phyloP scores from a whole-genome alignment of 2,797 vertebrate genomes.

The Coranthus polyacanthus region DNA sequence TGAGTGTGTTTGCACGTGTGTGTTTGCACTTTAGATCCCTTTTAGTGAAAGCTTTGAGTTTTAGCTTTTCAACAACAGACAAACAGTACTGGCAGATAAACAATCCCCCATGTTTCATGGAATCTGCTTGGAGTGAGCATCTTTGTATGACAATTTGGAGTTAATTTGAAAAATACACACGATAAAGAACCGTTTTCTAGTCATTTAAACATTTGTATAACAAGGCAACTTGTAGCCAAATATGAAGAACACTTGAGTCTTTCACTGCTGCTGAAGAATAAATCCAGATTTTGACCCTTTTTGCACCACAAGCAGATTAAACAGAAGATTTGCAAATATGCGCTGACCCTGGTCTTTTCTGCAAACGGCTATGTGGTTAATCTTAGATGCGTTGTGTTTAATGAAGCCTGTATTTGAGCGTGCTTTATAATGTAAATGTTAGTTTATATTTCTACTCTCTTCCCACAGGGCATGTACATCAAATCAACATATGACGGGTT shows the following conservation, averaged over 20 bases:
- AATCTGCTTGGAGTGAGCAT: conserved; percentile 39
- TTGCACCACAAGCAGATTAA: conserved; percentile 50
- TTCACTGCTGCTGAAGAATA: conserved; percentile 1
- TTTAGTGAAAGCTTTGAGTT: conserved; percentile 50
- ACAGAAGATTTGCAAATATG: conserved; percentile 35
- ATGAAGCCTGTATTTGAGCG: conserved; percentile 34
- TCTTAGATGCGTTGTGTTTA: conserved; percentile 30
- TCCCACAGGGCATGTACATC: conserved; percentile 97
- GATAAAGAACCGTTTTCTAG: conserved; percentile 13
- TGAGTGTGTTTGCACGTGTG: conserved; percentile 17
- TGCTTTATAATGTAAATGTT: conserved; percentile 15
- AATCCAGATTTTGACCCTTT: conserved; percentile 16
- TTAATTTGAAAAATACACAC: conserved; percentile 12
- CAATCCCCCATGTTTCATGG: conserved; percentile 57
- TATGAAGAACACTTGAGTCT: neutral
- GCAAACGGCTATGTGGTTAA: conserved; percentile 30
- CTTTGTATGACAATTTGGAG: conserved; percentile 21
- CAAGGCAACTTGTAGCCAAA: neutral
- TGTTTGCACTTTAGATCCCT: conserved; percentile 57
- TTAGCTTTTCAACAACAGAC: conserved; percentile 19
- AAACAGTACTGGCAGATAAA: conserved; percentile 47
- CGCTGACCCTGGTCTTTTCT: conserved; percentile 18
- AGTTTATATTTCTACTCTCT: conserved; percentile 29
- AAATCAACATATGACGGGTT: conserved; percentile 99
- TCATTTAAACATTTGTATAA: conserved; percentile 16